Evolutionary conservation across 2,888 invertebrate species (phyloP).

Genomic region (Torymus texanus): DNA sequence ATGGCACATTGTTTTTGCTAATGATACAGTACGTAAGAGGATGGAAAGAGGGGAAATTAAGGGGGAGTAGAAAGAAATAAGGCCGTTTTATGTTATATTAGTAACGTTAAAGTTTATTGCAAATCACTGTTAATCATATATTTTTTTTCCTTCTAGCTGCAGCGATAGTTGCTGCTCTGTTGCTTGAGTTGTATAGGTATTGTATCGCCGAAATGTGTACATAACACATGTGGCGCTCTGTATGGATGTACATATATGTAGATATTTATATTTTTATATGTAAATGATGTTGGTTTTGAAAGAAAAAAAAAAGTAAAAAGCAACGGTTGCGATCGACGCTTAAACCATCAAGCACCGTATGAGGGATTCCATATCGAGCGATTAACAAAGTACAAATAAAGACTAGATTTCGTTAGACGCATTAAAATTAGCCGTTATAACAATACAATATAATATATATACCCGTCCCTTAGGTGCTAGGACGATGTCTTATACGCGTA

Average conservation of each 20-base stretch:
- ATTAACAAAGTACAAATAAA: slow-evolving; percentile 52
- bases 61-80: neutral
- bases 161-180: too few relatives aligned
- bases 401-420: slow-evolving; percentile 65
- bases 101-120: slow-evolving; percentile 49
- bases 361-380: slow-evolving; percentile 4
- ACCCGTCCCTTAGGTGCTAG: slow-evolving; percentile 54
- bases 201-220: too few relatives aligned
- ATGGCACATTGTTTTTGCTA: too few relatives aligned
- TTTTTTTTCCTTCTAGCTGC: neutral
- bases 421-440: slow-evolving; percentile 58
- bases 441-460: slow-evolving; percentile 24
- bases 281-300: neutral
- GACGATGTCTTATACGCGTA: slow-evolving; percentile 54
- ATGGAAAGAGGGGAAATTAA: neutral
- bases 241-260: too few relatives aligned
- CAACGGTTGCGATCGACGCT: slow-evolving; percentile 8
- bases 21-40: neutral
- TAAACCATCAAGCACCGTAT: neutral
- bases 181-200: too few relatives aligned
- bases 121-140: slow-evolving; percentile 40
- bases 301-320: too few relatives aligned
- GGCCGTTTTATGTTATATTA: slow-evolving; percentile 30
- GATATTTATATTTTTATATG: slow-evolving; percentile 6
- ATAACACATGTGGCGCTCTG: too few relatives aligned